phyloP scores from a whole-genome alignment of 64 coral and sea anemone genomes.

The Montipora sp. region DNA sequence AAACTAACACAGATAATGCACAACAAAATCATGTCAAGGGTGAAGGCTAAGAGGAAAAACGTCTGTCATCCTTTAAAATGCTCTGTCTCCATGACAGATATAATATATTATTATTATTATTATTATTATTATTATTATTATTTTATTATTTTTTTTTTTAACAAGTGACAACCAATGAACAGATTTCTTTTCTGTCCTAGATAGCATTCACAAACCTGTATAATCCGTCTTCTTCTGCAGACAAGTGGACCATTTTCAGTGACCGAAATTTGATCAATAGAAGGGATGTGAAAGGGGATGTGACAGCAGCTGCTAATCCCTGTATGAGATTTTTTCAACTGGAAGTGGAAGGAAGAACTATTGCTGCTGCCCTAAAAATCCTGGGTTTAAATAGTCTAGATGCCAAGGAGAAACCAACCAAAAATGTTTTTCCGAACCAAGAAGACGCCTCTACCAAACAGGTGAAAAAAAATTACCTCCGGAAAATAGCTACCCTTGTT shows the following conservation, averaged over 20 bases:
- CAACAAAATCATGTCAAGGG: too few species aligned
- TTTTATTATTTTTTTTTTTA: neutral
- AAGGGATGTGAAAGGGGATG: conserved; percentile 72
- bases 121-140: too few species aligned
- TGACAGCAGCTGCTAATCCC: conserved; percentile 65
- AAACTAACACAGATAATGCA: too few species aligned
- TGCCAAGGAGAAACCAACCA: conserved; percentile 23
- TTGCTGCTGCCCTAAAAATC: conserved; percentile 76
- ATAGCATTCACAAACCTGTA: conserved; percentile 68
- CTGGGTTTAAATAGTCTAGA: conserved; percentile 31
- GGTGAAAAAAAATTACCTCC: conserved; percentile 49
- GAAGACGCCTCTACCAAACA: conserved; percentile 27
- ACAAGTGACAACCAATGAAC: neutral
- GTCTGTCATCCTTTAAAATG: too few species aligned
- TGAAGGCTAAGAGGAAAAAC: too few species aligned
- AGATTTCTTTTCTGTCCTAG: conserved; percentile 21
- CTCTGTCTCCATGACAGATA: too few species aligned
- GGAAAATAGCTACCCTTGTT: conserved; percentile 68
- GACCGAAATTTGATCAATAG: conserved; percentile 76
- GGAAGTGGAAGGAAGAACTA: conserved; percentile 54
- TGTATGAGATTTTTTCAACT: conserved; percentile 66
- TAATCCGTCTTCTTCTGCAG: conserved; percentile 52
- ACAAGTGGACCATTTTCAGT: conserved; percentile 79
- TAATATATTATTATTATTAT: too few species aligned
- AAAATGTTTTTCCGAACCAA: conserved; percentile 19